Evolutionary conservation across 2,113 vertebrate species (phyloP).

Genomic region (Sander lucioperca): DNA sequence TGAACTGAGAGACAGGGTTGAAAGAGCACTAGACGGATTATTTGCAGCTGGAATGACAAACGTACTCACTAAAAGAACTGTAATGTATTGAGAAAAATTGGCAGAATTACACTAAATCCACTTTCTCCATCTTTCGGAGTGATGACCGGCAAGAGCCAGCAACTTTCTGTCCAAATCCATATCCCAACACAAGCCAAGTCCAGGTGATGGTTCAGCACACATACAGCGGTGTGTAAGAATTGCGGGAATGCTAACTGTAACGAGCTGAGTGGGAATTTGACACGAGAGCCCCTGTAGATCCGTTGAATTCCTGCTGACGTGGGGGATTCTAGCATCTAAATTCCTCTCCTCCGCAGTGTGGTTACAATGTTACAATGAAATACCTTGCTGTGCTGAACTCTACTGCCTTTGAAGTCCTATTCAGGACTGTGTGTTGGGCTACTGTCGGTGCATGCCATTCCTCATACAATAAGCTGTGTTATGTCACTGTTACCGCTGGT

Average conservation of each 20-base stretch:
- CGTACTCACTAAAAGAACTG: slow-evolving; percentile 1
- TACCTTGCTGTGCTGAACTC: slow-evolving; percentile 54
- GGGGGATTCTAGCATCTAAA: slow-evolving; percentile 55
- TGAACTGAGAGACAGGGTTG: slow-evolving; percentile 54
- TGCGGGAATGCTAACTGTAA: slow-evolving; percentile 54
- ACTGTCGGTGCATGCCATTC: slow-evolving; percentile 59
- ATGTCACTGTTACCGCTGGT: slow-evolving; percentile 60
- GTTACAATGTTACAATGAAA: slow-evolving; percentile 62
- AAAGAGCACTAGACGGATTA: slow-evolving; percentile 49
- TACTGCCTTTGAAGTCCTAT: slow-evolving; percentile 55
- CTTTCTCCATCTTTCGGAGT: slow-evolving; percentile 40
- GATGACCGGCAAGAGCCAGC: slow-evolving; percentile 12
- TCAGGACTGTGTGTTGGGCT: slow-evolving; percentile 27
- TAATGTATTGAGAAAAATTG: slow-evolving; percentile 29
- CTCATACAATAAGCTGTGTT: slow-evolving; percentile 58
- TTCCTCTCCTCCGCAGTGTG: slow-evolving; percentile 24
- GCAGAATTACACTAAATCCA: slow-evolving; percentile 50
- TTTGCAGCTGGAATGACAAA: slow-evolving; percentile 59
- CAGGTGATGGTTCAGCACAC: slow-evolving; percentile 66
- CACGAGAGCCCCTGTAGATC: slow-evolving; percentile 35
- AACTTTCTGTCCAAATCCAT: slow-evolving; percentile 45
- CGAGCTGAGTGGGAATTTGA: slow-evolving; percentile 55
- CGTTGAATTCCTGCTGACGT: slow-evolving; percentile 47
- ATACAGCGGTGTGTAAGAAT: slow-evolving; percentile 59
- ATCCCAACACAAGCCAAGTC: slow-evolving; percentile 35